Evolutionary conservation across 1,140 invertebrate genomes (phyloP), one percentile per base, ranked within the genome.

Genomic region (Zaprionus inermis): DNA sequence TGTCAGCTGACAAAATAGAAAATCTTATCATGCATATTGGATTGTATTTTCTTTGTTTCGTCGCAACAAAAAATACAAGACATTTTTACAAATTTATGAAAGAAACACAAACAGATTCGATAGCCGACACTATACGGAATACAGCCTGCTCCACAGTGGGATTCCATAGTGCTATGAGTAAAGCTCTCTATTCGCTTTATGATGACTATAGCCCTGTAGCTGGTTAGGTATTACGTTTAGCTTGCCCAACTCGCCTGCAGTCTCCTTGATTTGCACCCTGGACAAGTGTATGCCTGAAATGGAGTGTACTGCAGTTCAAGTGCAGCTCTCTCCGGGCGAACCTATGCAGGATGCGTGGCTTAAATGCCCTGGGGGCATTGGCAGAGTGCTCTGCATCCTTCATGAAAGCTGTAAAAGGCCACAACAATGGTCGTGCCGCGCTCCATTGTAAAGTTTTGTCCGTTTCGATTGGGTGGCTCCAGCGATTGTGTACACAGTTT

Each of bases 1-100:
- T 73, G 30, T n/a, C 72, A 74, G 57, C 72, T 74, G 72, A 32
- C 49, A 57, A 74, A 69, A 74, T 69, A 63, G 11, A 46, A 60
- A 68, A 57, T 57, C 41, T 16, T 52, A 69, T 41, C 30, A 20
- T 57, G 56, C 46, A 34, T 52, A 60, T 56, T 60, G n/a, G 38
- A 44, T 44, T 32, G 0, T 54, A 38, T 73, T 72, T 58, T 57
- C 32, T 22, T 70, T 20, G 16, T 18, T 49, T 49, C 18, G 18
- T 11, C 16, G 18, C 16, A 20, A 49, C 44, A 49, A 49, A 49
- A 49, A 49, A 46, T 10, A 46, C n/a, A 46, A 46, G 18, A 49
- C 5, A 49, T 49, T 49, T 49, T 49, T 49, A 49, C n/a, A 49
- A 49, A 49, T 18, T 22, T 49, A 49, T 49, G 18, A 49, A 20